Percentiles rank a stretch among this genome's conserved stretches.
phyloP scores from a whole-genome alignment of 2,113 vertebrate genomes.

The Myotis lucifugus region DNA sequence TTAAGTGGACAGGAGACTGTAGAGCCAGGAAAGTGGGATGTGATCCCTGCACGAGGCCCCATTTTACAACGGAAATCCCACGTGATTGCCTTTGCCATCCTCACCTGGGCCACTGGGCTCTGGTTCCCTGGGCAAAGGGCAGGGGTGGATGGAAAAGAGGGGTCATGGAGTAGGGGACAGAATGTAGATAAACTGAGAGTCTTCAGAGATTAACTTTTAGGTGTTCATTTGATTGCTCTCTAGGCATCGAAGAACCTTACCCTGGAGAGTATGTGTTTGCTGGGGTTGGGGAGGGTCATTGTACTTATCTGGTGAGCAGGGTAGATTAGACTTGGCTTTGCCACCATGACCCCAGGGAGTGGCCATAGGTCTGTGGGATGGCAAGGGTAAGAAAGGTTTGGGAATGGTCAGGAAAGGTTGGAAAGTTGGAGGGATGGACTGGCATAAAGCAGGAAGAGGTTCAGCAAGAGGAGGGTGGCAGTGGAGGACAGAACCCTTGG shows the following conservation, averaged over 20 bases:
- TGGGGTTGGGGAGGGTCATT: too few species aligned
- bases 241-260: too few species aligned
- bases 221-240: neutral
- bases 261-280: too few species aligned
- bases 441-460: too few species aligned
- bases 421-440: too few species aligned
- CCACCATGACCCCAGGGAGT: too few species aligned
- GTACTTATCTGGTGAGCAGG: too few species aligned
- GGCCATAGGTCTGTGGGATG: neutral
- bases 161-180: neutral
- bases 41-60: too few species aligned
- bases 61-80: fast-evolving
- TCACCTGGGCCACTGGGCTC: neutral
- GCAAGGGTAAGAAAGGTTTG: neutral
- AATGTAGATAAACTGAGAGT: neutral
- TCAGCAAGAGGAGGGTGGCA: neutral
- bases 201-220: neutral
- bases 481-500: neutral
- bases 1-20: too few species aligned
- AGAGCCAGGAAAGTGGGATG: neutral
- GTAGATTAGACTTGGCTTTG: neutral
- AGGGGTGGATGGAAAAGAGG: neutral
- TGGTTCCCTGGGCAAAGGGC: neutral
- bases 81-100: neutral
- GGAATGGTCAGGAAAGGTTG: too few species aligned